Percentiles rank a stretch among this genome's conserved stretches.
These are phyloP conservation scores for Gonocerus acuteangulatus DNA, from an alignment of 2,888 invertebrate species.

Conservation along the genomic window DNA sequence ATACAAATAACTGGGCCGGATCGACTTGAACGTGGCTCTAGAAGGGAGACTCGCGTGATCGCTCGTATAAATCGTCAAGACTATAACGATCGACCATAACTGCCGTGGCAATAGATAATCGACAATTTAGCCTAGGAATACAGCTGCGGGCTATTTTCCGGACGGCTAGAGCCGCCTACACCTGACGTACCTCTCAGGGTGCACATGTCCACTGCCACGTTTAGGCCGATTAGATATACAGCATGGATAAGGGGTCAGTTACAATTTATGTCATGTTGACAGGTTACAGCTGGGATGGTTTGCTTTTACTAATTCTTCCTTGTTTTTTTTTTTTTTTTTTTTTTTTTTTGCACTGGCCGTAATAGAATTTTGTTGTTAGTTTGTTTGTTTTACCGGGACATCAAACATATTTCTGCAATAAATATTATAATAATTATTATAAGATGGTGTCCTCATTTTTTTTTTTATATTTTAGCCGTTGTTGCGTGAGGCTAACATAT, in stretches of 20 bases:
- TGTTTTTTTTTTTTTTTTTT: not conserved
- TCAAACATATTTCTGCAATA: not conserved
- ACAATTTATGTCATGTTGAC: not conserved
- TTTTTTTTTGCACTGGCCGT: not conserved
- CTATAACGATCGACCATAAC: not conserved
- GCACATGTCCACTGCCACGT: not conserved
- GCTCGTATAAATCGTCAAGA: too few species aligned
- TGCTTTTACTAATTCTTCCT: not conserved
- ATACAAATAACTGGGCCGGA: too few species aligned
- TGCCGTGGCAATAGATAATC: not conserved
- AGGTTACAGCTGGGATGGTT: too few species aligned
- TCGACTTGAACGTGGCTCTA: too few species aligned
- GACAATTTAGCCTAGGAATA: not conserved
- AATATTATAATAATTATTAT: too few species aligned
- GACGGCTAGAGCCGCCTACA: not conserved
- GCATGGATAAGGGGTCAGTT: not conserved
- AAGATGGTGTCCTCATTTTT: too few species aligned
- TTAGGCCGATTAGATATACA: not conserved
- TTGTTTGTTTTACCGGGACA: not conserved
- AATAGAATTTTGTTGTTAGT: not conserved
- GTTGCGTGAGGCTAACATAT: too few species aligned
- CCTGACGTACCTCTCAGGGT: conserved; percentile 9
- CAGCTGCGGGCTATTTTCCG: conserved; percentile 8
- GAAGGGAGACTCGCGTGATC: too few species aligned
- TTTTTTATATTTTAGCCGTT: too few species aligned